A percentile compares a stretch with the other conserved stretches of the same genome.
phyloP scores from a whole-genome alignment of 2,888 invertebrate genomes.

The Nomada lathburiana region DNA sequence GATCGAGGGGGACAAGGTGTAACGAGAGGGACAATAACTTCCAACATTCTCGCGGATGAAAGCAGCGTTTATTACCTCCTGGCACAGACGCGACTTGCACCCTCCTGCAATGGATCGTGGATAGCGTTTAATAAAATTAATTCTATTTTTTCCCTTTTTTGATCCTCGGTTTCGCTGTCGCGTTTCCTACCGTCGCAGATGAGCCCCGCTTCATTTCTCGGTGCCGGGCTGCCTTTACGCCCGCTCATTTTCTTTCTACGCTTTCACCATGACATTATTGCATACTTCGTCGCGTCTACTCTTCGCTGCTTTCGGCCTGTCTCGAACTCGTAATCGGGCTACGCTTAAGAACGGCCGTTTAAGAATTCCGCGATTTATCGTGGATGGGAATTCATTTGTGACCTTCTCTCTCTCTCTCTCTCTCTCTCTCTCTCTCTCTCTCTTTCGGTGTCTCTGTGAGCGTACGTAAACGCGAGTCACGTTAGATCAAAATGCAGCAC shows the following conservation, averaged over 20 bases:
- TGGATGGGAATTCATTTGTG: too few species aligned
- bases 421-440: too few species aligned
- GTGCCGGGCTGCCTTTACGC: slow-evolving; percentile 9
- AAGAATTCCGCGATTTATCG: neutral
- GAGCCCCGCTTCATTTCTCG: slow-evolving; percentile 53
- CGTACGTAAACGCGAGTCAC: neutral
- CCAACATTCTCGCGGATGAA: slow-evolving; percentile 72
- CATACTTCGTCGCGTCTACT: slow-evolving; percentile 10
- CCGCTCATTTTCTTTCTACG: neutral
- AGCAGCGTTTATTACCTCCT: slow-evolving; percentile 71
- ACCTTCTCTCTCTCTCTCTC: too few species aligned
- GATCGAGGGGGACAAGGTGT: slow-evolving; percentile 16
- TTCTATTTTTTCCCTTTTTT: slow-evolving; percentile 39
- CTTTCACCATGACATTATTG: slow-evolving; percentile 39
- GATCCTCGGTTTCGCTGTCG: slow-evolving; percentile 23
- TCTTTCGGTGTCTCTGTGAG: too few species aligned
- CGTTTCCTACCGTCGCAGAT: slow-evolving; percentile 38
- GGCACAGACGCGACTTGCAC: slow-evolving; percentile 67
- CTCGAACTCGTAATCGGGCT: neutral
- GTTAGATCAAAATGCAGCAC: neutral
- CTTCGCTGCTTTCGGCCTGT: slow-evolving; percentile 5
- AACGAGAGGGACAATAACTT: slow-evolving; percentile 67
- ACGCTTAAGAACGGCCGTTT: neutral
- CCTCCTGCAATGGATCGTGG: slow-evolving; percentile 63
- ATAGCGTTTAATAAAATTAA: slow-evolving; percentile 72